Conservation (phyloP, 2,113 vertebrate species). For the Pangasianodon hypophthalmus region DNA sequence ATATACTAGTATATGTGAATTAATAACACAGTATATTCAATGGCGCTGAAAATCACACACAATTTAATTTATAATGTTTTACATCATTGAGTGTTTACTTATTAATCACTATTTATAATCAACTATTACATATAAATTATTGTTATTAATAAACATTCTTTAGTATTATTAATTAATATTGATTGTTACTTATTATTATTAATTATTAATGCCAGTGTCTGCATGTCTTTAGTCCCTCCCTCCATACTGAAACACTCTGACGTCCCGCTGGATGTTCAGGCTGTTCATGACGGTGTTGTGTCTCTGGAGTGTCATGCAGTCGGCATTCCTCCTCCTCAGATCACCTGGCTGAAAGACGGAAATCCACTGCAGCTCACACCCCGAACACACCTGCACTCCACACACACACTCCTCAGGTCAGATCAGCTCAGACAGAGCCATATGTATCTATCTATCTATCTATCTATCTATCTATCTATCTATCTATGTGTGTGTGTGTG, state of each 20-base stretch:
- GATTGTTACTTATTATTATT: background rate
- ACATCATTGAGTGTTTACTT: too few species aligned
- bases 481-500: background rate
- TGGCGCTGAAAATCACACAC: too few species aligned
- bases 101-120: background rate
- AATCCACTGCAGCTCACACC: constrained; percentile 80
- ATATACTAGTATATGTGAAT: background rate
- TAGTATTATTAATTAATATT: background rate
- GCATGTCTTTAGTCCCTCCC: constrained; percentile 77
- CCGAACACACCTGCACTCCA: constrained; percentile 73
- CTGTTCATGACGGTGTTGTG: constrained; percentile 70
- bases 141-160: background rate
- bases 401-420: constrained; percentile 76
- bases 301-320: constrained; percentile 78
- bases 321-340: constrained; percentile 77
- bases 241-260: constrained; percentile 66
- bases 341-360: constrained; percentile 88
- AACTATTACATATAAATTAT: background rate
- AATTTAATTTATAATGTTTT: too few species aligned
- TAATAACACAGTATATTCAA: too few species aligned
- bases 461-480: background rate
- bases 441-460: background rate
- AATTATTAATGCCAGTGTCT: background rate
- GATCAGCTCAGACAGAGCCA: background rate
- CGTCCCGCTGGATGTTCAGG: constrained; percentile 67